phyloP scores from a whole-genome alignment of 2,888 invertebrate genomes.

The Tenthredo notha region DNA sequence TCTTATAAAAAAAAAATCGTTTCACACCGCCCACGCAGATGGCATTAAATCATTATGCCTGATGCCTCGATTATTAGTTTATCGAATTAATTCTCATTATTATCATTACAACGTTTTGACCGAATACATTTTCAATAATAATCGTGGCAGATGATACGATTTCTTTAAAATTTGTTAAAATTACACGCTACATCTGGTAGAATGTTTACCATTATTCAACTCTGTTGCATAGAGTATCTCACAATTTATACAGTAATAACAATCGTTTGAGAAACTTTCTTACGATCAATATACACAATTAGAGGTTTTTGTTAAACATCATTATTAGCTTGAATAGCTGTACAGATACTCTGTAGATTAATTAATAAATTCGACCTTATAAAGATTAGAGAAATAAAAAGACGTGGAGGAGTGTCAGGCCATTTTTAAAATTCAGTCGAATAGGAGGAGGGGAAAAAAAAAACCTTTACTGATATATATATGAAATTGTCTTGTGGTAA shows the following conservation, averaged over 20 bases:
- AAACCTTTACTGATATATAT: neutral
- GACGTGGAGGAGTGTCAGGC: neutral
- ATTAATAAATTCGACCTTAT: neutral
- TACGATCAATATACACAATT: neutral
- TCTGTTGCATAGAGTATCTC: neutral
- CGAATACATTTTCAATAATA: neutral
- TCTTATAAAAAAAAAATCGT: neutral
- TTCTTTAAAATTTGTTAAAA: neutral
- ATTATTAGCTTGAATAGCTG: neutral
- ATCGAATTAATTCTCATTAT: neutral
- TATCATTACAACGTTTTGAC: neutral
- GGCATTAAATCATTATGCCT: neutral
- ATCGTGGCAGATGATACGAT: neutral
- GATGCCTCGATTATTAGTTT: neutral
- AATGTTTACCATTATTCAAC: neutral
- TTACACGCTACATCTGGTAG: neutral
- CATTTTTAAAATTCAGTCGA: neutral
- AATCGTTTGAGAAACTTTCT: slow-evolving; percentile 8
- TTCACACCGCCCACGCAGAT: neutral
- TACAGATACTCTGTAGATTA: neutral
- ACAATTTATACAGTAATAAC: slow-evolving; percentile 14
- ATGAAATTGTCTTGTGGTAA: no score
- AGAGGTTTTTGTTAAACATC: neutral
- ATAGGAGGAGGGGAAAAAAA: neutral
- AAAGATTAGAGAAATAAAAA: neutral